phyloP scores from a whole-genome alignment of 2,888 invertebrate genomes.

The Synanthedon andrenaeformis region DNA sequence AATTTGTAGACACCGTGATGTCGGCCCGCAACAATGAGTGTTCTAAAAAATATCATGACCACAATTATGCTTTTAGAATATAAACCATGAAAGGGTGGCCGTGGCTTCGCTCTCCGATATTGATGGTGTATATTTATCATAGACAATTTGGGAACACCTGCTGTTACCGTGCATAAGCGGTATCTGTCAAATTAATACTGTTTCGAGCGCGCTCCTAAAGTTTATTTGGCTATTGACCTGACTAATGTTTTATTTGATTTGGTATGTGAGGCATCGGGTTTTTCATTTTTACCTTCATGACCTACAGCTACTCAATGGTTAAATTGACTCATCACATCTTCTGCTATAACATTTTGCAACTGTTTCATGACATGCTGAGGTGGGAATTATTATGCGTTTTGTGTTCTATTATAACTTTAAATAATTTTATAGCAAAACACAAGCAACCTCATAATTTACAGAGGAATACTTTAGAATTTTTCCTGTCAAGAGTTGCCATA shows the following conservation, averaged over 20 bases:
- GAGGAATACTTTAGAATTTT: too few species aligned
- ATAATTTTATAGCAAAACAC: too few species aligned
- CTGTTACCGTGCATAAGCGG: constrained; percentile 47
- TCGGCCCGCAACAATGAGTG: constrained; percentile 19
- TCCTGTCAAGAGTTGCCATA: too few species aligned
- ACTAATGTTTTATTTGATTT: constrained; percentile 37
- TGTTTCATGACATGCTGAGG: too few species aligned
- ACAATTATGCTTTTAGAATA: constrained; percentile 40
- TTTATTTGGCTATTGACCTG: constrained; percentile 24
- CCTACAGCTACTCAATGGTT: too few species aligned
- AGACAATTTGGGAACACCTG: constrained; percentile 62
- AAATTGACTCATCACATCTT: too few species aligned
- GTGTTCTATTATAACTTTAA: too few species aligned
- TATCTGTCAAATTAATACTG: constrained; percentile 54
- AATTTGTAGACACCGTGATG: constrained; percentile 12
- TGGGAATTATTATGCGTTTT: too few species aligned
- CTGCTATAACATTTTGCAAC: too few species aligned
- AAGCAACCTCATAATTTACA: too few species aligned
- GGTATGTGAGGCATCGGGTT: not conserved
- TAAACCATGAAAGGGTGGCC: constrained; percentile 40
- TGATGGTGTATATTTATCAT: constrained; percentile 63
- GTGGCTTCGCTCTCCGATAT: constrained; percentile 30
- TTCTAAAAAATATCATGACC: constrained; percentile 25
- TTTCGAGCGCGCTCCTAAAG: constrained; percentile 17
- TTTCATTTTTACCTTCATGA: too few species aligned